Evolutionary conservation across 2,888 invertebrate species (phyloP), one percentile per base, ranked within the genome.

Genomic region (Tanypteryx hageni): DNA sequence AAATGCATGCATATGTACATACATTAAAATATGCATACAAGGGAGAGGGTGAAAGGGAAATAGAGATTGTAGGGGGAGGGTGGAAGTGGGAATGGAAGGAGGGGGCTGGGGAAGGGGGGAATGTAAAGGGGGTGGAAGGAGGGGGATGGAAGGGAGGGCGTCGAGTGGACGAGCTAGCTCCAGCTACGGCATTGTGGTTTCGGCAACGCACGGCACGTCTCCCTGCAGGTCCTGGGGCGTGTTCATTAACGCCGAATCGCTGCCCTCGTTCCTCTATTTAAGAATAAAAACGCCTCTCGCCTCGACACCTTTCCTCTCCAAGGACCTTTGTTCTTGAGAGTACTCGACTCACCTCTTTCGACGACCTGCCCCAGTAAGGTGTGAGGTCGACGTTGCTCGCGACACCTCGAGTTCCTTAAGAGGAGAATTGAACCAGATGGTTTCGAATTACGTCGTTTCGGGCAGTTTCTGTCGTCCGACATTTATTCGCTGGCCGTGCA

Each of bases 261-360:
- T 59, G 13, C 58, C 61, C 64, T 13, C n/a, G 44, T 0, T 64
- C 18, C 89, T 64, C 11, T 44, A 10, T 76, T 76, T 76, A 76
- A 44, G 44, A 44, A 44, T 3, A 5, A 44, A 76, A 76, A 76
- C 76, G 22, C 76, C 76, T 76, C 76, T 76, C 14, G 13, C 76
- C 76, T 13, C 4, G 13, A 27, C 22, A 22, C 22, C 27, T 27
- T 22, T 27, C 76, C 22, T 13, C 11, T 10, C 22, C 22, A 76
- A 22, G 76, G 4, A 22, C 27, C 89, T 64, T 89, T 89, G 89
- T 89, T 89, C 89, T 89, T 61, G 61, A 89, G 31, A 64, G 27
- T 56, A 18, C 44, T 89, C 61, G 61, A 56, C 89, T 59, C 59
- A 31, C 86, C 59, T 86, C 31, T 13, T 64, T 9, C 16, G 22